These are phyloP conservation scores for Anaspis maculata DNA, from an alignment of 2,888 invertebrate species.

Conservation along the genomic window DNA sequence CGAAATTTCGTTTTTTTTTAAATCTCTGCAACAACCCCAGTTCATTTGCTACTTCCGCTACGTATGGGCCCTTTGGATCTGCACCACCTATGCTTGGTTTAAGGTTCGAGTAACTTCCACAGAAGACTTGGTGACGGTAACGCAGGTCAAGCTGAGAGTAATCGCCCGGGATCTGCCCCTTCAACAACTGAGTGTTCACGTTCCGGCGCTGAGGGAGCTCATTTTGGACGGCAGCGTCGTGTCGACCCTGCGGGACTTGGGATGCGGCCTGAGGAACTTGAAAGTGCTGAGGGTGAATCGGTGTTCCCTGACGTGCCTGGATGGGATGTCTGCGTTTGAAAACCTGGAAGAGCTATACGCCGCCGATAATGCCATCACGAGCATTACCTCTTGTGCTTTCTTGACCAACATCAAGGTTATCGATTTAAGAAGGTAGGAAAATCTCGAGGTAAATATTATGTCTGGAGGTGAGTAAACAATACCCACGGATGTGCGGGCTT, in stretches of 20 bases:
- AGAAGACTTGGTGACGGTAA: conserved; percentile 43
- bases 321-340: conserved; percentile 58
- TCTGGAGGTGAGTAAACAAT: too few species aligned
- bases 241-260: conserved; percentile 58
- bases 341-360: conserved; percentile 55
- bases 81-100: too few species aligned
- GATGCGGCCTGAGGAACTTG: conserved; percentile 53
- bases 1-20: conserved; percentile 2
- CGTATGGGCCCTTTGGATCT: too few species aligned
- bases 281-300: conserved; percentile 53
- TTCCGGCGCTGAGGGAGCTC: conserved; percentile 53
- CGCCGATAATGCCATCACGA: conserved; percentile 53
- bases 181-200: conserved; percentile 53
- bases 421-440: conserved; percentile 38
- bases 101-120: conserved; percentile 42
- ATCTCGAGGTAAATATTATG: too few species aligned
- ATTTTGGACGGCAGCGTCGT: conserved; percentile 61
- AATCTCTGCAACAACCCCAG: too few species aligned
- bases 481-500: too few species aligned
- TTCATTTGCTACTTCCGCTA: too few species aligned
- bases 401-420: conserved; percentile 43
- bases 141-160: conserved; percentile 54
- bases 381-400: conserved; percentile 54
- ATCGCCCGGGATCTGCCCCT: conserved; percentile 58
- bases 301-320: conserved; percentile 57